Evolutionary conservation across 2,113 vertebrate genomes (phyloP), one percentile per base, ranked within the genome.

Genomic region (Mixornis gularis): DNA sequence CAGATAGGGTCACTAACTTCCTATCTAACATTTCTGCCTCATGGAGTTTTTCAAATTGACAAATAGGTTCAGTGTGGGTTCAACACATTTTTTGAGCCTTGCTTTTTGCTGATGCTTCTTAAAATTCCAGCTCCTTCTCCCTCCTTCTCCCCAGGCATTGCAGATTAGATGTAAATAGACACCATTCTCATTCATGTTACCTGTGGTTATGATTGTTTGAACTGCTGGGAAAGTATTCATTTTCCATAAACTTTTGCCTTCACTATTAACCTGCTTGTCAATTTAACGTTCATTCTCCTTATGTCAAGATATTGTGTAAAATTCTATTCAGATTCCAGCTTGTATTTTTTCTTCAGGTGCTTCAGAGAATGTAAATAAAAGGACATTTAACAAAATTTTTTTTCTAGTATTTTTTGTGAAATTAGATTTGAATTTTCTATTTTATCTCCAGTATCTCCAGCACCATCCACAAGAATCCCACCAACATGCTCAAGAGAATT

Each of bases 31-130:
- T 90, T 94, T 93, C 84, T 92, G 34, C 44, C 64, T 95, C 77
- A 79, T 65, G 58, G 64, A 79, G 87, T 90, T 72, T 93, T 95
- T 92, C 72, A 96, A 71, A 92, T 46, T 90, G 85, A 92, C 53
- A 87, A 81, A 93, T 86, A 95, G 55, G n/a, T 93, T 95, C 86
- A 79, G 7, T 48, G 24, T 51, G 40, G 66, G 80, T 92, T 93
- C 74, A 91, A 20, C 29, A 56, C 0, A 59, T 60, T 40, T 87
- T 92, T 92, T 10, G 6, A 93, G n/a, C 19, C 38, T 77, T 73
- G 9, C 1, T 55, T 92, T 94, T 91, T 83, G 25, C 78, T 85
- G 44, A 43, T 82, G 24, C 20, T 72, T 85, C 70, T 92, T 63
- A 77, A 91, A 93, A 91, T 83, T 92, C 40, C 70, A 85, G 3